Evolutionary conservation across 2,113 vertebrate genomes (phyloP).

Genomic region (Ammodytes marinus): DNA sequence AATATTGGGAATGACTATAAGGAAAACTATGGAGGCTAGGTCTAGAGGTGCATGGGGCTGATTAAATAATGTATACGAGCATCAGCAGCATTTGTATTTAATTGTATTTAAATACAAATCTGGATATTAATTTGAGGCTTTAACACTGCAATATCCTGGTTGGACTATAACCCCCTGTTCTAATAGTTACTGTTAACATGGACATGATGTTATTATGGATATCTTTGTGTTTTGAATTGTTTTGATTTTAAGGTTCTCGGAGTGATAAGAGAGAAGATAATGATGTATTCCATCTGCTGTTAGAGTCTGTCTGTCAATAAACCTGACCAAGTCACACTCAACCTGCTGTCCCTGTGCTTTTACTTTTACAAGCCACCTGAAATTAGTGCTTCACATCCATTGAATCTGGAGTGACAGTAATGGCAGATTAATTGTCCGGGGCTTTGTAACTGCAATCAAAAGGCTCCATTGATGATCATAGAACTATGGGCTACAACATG

Average conservation of each 20-base stretch:
- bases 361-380: neutral
- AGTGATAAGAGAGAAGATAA: neutral
- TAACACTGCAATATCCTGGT: neutral
- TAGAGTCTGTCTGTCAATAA: neutral
- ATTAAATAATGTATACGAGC: conserved; percentile 14
- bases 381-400: neutral
- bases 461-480: neutral
- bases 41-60: neutral
- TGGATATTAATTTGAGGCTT: neutral
- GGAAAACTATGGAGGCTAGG: conserved; percentile 19
- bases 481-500: neutral
- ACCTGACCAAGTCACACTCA: neutral
- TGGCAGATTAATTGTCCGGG: neutral
- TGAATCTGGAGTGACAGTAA: neutral
- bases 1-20: neutral
- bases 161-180: neutral
- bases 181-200: neutral
- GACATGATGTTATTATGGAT: neutral
- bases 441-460: neutral
- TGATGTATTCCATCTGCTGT: neutral
- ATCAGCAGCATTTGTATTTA: neutral
- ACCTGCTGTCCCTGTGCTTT: neutral
- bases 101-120: neutral
- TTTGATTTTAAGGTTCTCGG: too few species aligned
- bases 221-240: neutral